These are phyloP conservation scores for Thumatha senex DNA, from an alignment of 2,888 invertebrate genomes.

Conservation along the genomic window DNA sequence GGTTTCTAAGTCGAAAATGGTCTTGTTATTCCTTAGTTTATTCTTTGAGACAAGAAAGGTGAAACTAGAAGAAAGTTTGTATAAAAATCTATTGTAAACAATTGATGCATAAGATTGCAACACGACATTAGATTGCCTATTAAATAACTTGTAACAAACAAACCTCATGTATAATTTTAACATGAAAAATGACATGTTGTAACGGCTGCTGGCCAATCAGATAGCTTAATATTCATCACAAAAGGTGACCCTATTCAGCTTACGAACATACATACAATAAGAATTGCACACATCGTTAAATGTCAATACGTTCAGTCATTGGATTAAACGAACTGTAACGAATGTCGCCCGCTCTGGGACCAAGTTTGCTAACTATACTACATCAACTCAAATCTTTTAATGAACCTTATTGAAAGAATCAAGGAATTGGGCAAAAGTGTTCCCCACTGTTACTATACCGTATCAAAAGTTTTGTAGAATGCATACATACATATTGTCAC, in stretches of 20 bases:
- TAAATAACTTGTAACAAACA: conserved; percentile 15
- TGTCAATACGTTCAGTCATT: background rate
- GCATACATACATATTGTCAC: too few relatives aligned
- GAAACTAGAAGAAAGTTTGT: too few relatives aligned
- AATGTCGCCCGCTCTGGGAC: background rate
- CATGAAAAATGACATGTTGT: conserved; percentile 40
- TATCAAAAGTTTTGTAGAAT: too few relatives aligned
- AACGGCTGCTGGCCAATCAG: conserved; percentile 36
- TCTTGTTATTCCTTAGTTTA: too few relatives aligned
- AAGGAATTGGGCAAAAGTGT: background rate
- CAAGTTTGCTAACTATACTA: background rate
- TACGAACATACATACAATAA: conserved; percentile 22
- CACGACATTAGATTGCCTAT: conserved; percentile 8
- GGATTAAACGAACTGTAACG: background rate
- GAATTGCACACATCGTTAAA: background rate
- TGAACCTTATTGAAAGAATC: too few relatives aligned
- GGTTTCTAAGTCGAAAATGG: too few relatives aligned
- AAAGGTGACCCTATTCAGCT: conserved; percentile 34
- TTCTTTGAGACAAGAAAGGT: too few relatives aligned
- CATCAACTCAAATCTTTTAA: too few relatives aligned
- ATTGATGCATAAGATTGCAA: too few relatives aligned
- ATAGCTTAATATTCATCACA: conserved; percentile 47
- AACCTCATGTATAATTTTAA: conserved; percentile 24
- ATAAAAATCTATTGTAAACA: too few relatives aligned
- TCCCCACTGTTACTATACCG: background rate